These are phyloP conservation scores for Drosophila baimaii DNA, from an alignment of 1,140 invertebrate species.

Conservation along the genomic window DNA sequence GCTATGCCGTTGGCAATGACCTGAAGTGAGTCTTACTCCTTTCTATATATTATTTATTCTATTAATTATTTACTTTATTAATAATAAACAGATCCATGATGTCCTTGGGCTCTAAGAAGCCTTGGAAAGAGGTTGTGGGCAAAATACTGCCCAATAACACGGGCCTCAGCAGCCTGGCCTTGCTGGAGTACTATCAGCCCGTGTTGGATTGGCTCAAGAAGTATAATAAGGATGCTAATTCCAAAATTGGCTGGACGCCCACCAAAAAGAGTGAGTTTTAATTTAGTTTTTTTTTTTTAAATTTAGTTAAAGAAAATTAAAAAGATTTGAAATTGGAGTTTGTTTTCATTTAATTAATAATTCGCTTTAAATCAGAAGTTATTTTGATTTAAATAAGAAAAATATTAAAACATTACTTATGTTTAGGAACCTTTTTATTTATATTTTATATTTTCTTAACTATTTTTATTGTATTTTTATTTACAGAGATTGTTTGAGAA, in stretches of 20 bases:
- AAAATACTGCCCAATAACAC: constrained; percentile 85
- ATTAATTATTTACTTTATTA: neutral
- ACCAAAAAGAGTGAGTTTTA: constrained; percentile 64
- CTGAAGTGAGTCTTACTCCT: constrained; percentile 65
- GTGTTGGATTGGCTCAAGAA: constrained; percentile 75
- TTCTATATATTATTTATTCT: neutral
- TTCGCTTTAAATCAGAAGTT: too few species aligned
- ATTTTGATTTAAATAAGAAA: neutral
- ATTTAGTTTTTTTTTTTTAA: too few species aligned
- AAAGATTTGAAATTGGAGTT: too few species aligned
- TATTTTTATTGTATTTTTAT: neutral
- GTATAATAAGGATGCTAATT: constrained; percentile 73
- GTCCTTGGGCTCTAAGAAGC: constrained; percentile 85
- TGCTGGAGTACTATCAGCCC: constrained; percentile 84
- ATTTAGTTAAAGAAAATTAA: neutral
- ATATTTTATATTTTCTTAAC: neutral
- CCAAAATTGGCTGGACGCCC: constrained; percentile 72
- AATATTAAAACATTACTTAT: neutral
- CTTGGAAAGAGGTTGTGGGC: constrained; percentile 86
- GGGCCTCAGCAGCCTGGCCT: constrained; percentile 84
- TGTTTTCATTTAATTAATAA: neutral
- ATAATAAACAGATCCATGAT: constrained; percentile 84
- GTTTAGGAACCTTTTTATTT: neutral
- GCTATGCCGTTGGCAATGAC: constrained; percentile 83
- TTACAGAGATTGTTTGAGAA: constrained; percentile 66